A percentile compares a stretch with the other conserved stretches of the same genome.
Conservation (phyloP, 2,888 invertebrate species). For the Plagiodera versicolora region DNA sequence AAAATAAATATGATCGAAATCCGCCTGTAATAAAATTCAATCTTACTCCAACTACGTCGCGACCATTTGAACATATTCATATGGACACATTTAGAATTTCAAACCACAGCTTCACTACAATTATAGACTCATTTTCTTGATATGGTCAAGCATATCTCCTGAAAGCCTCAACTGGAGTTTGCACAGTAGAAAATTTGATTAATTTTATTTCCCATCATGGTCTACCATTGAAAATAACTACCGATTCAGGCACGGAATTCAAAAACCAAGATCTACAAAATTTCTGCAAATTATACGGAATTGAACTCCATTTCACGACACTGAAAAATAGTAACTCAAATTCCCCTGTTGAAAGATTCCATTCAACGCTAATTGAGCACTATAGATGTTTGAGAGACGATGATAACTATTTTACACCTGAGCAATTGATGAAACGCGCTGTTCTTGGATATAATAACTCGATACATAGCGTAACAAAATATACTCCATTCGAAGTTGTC, state of each 20-base stretch:
- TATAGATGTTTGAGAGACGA: conserved; percentile 1
- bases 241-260: neutral
- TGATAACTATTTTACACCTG: neutral
- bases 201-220: conserved; percentile 1
- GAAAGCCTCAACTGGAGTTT: neutral
- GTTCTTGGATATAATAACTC: conserved; percentile 13
- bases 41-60: conserved; percentile 32
- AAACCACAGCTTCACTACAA: conserved; percentile 29
- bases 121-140: conserved; percentile 1
- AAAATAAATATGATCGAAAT: conserved; percentile 32
- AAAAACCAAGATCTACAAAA: conserved; percentile 7
- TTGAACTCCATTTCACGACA: conserved; percentile 12
- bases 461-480: conserved; percentile 12
- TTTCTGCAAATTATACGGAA: conserved; percentile 13
- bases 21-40: conserved; percentile 31
- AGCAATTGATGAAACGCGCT: conserved; percentile 10
- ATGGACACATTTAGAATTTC: conserved; percentile 37
- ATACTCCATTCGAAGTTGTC: conserved; percentile 6
- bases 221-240: conserved; percentile 6
- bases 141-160: conserved; percentile 6
- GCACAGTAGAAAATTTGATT: neutral
- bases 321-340: conserved; percentile 15
- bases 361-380: conserved; percentile 6
- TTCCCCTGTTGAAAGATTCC: conserved; percentile 11
- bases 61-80: conserved; percentile 36